These are phyloP conservation scores for Argyrosomus japonicus DNA, from an alignment of 2,113 vertebrate genomes.

Conservation along the genomic window DNA sequence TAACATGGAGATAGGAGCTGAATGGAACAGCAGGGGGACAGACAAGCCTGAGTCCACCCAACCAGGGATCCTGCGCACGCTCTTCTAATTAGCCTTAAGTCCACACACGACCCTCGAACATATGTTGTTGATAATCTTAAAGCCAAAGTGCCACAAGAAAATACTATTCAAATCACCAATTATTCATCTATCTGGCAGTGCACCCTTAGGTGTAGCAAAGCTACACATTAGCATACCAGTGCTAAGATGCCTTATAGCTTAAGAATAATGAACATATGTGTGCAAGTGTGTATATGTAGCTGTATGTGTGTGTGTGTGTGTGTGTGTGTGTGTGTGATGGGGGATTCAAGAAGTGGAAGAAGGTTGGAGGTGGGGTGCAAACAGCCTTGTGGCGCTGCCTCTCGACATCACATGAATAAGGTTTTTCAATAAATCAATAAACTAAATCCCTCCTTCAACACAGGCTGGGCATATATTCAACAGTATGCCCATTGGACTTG, in stretches of 20 bases:
- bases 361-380: constrained; percentile 9
- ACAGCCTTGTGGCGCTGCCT: constrained; percentile 37
- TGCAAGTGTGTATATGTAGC: background rate
- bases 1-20: constrained; percentile 56
- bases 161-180: constrained; percentile 67
- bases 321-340: background rate
- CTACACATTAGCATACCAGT: constrained; percentile 58
- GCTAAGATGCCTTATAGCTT: constrained; percentile 44
- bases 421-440: constrained; percentile 75
- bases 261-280: constrained; percentile 27
- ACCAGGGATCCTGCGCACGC: constrained; percentile 52
- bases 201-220: constrained; percentile 46
- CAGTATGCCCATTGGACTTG: constrained; percentile 35
- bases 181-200: constrained; percentile 55
- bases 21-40: constrained; percentile 76
- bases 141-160: constrained; percentile 56
- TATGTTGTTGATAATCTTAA: constrained; percentile 64
- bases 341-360: constrained; percentile 3
- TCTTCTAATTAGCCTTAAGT: constrained; percentile 73
- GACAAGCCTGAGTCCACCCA: constrained; percentile 29
- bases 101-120: constrained; percentile 63
- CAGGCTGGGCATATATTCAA: constrained; percentile 24
- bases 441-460: constrained; percentile 48
- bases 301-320: background rate
- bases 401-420: constrained; percentile 61